Base-by-base conservation (phyloP, 2,888 invertebrate species). In the Luperina testacea region DNA sequence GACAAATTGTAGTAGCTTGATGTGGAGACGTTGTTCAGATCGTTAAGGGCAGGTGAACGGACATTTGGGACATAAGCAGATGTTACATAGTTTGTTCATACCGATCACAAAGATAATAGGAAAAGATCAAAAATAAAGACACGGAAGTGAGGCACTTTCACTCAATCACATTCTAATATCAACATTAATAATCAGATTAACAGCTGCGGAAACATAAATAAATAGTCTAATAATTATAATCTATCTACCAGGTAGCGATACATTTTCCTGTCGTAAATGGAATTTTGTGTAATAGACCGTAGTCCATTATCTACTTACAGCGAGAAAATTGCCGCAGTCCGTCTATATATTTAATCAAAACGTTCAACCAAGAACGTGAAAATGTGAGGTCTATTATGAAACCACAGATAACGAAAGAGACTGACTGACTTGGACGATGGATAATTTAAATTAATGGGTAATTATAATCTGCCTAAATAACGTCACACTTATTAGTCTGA, bases 261-360 rank as follows among this genome's bases (percentile, higher is more conserved):
- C 27, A 80, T 42, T 69, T 77, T 63, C 75, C 64, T 57, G 59
- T 42, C 48, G 51, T 68, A 48, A 77, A 72, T 76, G 69, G 45
- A 74, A 86, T 76, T 83, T 75, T 48, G 24, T n/a, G 48, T n/a
- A 57, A 32, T 51, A 15, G 32, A 27, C 38, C 76, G 73, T 38
- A 64, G 32, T 68, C 53, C 57, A 38, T 80, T 83, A 85, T 80
- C 57, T n/a, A 77, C 53, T 80, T 70, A 72, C 38, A 20, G 38
- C 7, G 38, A n/a, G 61, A 48, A 24, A 75, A 72, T 72, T 79
- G 45, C 59, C 45, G 11, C 64, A 61, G 57, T 15, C 17, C 48
- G 51, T 48, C 15, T 65, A 53, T 38, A 53, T 59, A 59, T 57
- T 73, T 61, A 65, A 83, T 78, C 64, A 75, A 59, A 67, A 63